Conservation (phyloP, 2,797 vertebrate genomes). For the Notamacropus eugenii region DNA sequence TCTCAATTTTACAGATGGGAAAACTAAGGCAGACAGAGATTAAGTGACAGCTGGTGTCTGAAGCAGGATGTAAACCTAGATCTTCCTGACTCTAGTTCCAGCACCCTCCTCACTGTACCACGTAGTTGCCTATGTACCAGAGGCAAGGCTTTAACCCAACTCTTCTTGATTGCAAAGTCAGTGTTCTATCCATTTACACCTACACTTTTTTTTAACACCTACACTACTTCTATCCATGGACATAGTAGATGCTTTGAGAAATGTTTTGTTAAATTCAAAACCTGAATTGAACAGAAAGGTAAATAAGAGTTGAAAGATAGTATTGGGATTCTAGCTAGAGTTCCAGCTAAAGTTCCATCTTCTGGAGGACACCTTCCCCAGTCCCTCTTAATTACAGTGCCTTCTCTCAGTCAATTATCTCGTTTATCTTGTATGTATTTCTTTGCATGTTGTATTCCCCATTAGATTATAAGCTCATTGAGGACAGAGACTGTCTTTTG, state of each 20-base stretch:
- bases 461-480: background rate
- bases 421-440: background rate
- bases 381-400: background rate
- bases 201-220: background rate
- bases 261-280: background rate
- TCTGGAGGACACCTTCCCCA: background rate
- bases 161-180: background rate
- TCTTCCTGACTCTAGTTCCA: background rate
- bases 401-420: background rate
- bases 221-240: background rate
- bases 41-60: background rate
- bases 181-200: background rate
- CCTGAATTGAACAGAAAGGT: background rate
- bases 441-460: background rate
- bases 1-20: background rate
- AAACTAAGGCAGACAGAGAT: background rate
- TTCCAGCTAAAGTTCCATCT: background rate
- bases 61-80: background rate
- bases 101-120: background rate
- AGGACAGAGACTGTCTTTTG: background rate
- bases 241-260: background rate
- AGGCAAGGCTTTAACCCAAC: background rate
- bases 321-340: background rate
- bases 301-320: background rate
- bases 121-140: background rate